Conservation (phyloP, 2,888 invertebrate species). For the Griposia aprilina region DNA sequence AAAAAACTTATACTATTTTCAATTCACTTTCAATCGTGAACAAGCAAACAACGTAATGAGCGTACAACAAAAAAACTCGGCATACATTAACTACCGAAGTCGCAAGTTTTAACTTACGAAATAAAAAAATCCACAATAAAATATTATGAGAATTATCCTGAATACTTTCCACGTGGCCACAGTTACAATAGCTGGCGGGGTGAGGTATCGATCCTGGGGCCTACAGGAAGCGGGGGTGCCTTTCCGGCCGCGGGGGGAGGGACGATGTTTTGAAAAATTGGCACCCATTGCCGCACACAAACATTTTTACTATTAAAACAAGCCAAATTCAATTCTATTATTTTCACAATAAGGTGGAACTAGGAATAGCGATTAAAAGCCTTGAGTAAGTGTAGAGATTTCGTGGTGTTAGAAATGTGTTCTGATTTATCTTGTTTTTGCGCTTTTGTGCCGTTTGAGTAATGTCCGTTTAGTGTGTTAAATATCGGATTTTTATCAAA, state of each 20-base stretch:
- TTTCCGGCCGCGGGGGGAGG: conserved; percentile 80
- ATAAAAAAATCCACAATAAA: conserved; percentile 14
- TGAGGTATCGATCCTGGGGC: conserved; percentile 87
- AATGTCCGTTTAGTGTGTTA: conserved; percentile 43
- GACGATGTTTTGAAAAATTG: conserved; percentile 90
- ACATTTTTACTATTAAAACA: conserved; percentile 73
- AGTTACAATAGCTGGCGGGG: conserved; percentile 82
- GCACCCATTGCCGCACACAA: conserved; percentile 83
- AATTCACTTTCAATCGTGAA: not conserved
- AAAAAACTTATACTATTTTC: not conserved
- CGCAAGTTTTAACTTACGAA: not conserved
- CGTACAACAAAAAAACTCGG: not conserved
- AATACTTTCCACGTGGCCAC: conserved; percentile 75
- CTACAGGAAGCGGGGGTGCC: conserved; percentile 86
- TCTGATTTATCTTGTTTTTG: conserved; percentile 76
- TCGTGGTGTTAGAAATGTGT: conserved; percentile 72
- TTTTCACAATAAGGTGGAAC: conserved; percentile 65
- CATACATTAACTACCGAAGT: not conserved
- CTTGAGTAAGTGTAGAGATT: conserved; percentile 70
- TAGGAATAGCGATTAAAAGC: conserved; percentile 22
- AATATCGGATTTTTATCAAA: conserved; percentile 42
- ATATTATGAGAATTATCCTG: conserved; percentile 63
- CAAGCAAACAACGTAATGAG: not conserved
- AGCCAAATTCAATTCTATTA: conserved; percentile 73
- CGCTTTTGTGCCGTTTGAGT: conserved; percentile 66